Conservation (phyloP, 2,113 vertebrate species). For the Halcyon malimbica region DNA sequence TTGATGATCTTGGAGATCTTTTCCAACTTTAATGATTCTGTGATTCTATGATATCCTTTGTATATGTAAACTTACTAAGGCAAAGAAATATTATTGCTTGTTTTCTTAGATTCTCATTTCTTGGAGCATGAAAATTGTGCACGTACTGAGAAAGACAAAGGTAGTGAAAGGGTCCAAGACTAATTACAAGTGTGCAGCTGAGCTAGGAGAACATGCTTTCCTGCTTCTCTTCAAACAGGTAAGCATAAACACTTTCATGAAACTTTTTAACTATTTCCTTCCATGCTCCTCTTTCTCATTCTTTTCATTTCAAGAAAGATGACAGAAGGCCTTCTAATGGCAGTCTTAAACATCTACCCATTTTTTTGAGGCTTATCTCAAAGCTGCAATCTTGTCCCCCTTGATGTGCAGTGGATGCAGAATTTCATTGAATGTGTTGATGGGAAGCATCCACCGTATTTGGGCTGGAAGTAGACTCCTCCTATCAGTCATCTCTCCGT, state of each 20-base stretch:
- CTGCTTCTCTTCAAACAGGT: slow-evolving; percentile 79
- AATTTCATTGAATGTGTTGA: not conserved
- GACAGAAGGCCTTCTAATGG: not conserved
- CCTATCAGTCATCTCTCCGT: not conserved
- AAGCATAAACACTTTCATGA: not conserved
- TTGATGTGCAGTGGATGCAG: not conserved
- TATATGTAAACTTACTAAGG: not conserved
- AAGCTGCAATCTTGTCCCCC: not conserved
- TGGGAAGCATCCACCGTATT: not conserved
- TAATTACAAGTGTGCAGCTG: slow-evolving; percentile 61
- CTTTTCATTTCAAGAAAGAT: not conserved
- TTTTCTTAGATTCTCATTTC: slow-evolving; percentile 60
- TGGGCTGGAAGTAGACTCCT: not conserved
- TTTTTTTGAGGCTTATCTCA: not conserved
- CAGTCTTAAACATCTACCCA: not conserved
- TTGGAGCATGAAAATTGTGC: slow-evolving; percentile 77
- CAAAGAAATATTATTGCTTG: not conserved
- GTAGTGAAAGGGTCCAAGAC: slow-evolving; percentile 43
- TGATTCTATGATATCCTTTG: not conserved
- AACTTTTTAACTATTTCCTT: not conserved
- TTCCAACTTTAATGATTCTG: too few relatives aligned
- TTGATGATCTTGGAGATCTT: too few relatives aligned
- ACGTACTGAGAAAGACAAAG: slow-evolving; percentile 72
- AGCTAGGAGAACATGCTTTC: slow-evolving; percentile 69
- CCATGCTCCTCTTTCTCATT: not conserved